Evolutionary conservation across 2,888 invertebrate species (phyloP).

Genomic region (Heliconius charithonia): DNA sequence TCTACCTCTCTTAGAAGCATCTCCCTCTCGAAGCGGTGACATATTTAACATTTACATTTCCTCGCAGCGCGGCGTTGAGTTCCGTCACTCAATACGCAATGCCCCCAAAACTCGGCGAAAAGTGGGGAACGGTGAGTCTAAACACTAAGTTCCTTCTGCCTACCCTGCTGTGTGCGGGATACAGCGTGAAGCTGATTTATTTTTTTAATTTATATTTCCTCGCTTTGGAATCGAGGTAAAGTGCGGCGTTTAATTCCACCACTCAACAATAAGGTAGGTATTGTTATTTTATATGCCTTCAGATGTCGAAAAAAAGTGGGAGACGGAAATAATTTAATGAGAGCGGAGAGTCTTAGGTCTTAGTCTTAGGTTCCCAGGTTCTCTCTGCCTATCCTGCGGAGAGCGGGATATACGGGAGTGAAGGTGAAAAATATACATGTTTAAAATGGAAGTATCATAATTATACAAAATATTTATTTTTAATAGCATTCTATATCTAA

Average conservation of each 20-base stretch:
- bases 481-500: conserved; percentile 8
- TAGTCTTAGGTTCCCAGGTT: background rate
- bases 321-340: background rate
- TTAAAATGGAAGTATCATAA: background rate
- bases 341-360: background rate
- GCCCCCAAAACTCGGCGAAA: too few relatives aligned
- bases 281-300: background rate
- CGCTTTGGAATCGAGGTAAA: background rate
- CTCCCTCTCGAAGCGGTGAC: too few relatives aligned
- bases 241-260: background rate
- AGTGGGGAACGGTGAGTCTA: too few relatives aligned
- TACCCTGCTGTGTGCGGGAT: too few relatives aligned
- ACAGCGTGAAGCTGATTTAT: too few relatives aligned
- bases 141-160: too few relatives aligned
- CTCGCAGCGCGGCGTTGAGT: too few relatives aligned
- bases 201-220: background rate
- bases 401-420: background rate
- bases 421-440: background rate
- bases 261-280: background rate
- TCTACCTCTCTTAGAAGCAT: too few relatives aligned
- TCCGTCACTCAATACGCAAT: too few relatives aligned
- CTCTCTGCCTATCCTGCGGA: background rate
- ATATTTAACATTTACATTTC: too few relatives aligned
- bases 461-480: background rate
- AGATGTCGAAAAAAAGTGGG: background rate